Evolutionary conservation across 2,888 invertebrate genomes (phyloP).

Genomic region (Phrixothrix hirtus): DNA sequence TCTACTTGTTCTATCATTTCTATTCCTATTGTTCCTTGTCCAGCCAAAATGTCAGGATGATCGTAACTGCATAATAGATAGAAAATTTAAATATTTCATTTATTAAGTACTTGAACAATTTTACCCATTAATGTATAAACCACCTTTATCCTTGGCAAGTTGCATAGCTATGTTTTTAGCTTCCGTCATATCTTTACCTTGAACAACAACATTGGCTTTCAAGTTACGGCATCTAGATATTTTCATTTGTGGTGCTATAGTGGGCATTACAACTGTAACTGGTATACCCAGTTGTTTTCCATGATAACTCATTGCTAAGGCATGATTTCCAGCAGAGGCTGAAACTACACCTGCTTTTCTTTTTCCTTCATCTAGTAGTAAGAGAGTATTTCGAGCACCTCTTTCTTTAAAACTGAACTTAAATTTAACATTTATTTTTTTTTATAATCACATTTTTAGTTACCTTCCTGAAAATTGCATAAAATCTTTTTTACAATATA

Average conservation of each 20-base stretch:
- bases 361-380: conserved; percentile 73
- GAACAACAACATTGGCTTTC: conserved; percentile 81
- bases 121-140: conserved; percentile 87
- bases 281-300: conserved; percentile 64
- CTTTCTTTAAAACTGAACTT: conserved; percentile 85
- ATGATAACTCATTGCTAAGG: conserved; percentile 76
- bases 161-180: conserved; percentile 79
- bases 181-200: conserved; percentile 82
- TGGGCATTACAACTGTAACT: conserved; percentile 90
- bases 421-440: neutral
- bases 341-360: conserved; percentile 81
- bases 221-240: conserved; percentile 83
- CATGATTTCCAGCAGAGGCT: conserved; percentile 93
- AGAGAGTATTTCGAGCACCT: conserved; percentile 84
- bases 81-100: too few species aligned
- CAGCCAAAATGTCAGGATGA: conserved; percentile 92
- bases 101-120: too few species aligned
- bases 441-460: neutral
- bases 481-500: conserved; percentile 1
- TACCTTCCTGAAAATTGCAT: neutral
- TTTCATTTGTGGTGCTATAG: conserved; percentile 94
- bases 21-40: conserved; percentile 90
- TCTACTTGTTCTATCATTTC: conserved; percentile 90
- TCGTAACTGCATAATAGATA: conserved; percentile 69
- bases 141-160: conserved; percentile 69